Evolutionary conservation across 2,888 invertebrate genomes (phyloP), one percentile per base, ranked within the genome.

Genomic region (Pegoplata infirma): DNA sequence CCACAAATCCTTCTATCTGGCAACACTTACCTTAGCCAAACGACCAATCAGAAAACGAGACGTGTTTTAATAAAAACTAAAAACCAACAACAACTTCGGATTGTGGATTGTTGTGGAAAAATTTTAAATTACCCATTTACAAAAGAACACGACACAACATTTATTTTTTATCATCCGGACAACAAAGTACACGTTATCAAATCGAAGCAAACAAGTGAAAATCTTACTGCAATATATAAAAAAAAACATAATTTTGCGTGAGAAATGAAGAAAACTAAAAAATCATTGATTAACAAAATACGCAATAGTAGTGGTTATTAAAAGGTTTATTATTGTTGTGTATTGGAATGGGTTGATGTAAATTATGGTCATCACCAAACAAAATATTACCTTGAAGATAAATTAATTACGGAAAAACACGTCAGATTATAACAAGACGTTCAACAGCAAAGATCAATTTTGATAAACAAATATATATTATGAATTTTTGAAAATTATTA

Each of bases 211-310:
- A 51, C 59, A 49, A 44, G 51, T 46, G 67, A 58, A 71, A 49
- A 64, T 28, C 10, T 23, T 12, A 14, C 3, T 25, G 10, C 7
- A 25, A 7, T 23, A 10, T 36, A 14, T 40, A 64, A 61, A 47
- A 55, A 59, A 16, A 68, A 58, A 64, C 69, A 77, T 56, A 36
- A n/a, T 55, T 66, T 36, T 64, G 76, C 46, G 21, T 51, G 53
- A 55, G 44, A 63, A 36, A 75, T 78, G 77, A 63, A 73, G 55
- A 71, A 68, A 59, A 64, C 8, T 19, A 71, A 76, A 75, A 76
- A 81, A 83, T 80, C 81, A 82, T 83, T 83, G 81, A 81, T 81
- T 82, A 84, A 81, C 82, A 72, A 8, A 80, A 69, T 49, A 76
- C 64, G 32, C 63, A 72, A 46, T 59, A 56, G 28, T 8, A 53